A percentile compares a stretch with the other conserved stretches of the same genome.
phyloP scores from a whole-genome alignment of 2,113 vertebrate species.

The Nanorana parkeri region DNA sequence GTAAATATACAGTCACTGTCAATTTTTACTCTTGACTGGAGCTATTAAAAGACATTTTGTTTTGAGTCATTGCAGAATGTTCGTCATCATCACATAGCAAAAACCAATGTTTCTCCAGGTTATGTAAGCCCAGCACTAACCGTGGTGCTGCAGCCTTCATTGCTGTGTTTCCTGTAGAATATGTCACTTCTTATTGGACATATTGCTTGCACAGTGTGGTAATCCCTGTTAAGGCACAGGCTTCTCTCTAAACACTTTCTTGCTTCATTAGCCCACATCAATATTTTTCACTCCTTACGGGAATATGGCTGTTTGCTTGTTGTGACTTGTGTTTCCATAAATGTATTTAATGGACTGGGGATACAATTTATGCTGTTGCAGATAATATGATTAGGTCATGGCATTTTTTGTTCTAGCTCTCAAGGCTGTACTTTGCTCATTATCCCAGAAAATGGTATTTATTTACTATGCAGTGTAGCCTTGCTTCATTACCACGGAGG shows the following conservation, averaged over 20 bases:
- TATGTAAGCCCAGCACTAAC: not conserved
- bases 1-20: too few relatives aligned
- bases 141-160: slow-evolving; percentile 4
- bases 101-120: not conserved
- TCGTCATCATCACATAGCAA: too few relatives aligned
- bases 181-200: slow-evolving; percentile 43
- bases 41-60: too few relatives aligned
- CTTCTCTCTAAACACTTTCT: slow-evolving; percentile 41
- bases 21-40: too few relatives aligned
- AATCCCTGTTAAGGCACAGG: slow-evolving; percentile 16
- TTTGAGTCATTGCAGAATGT: too few relatives aligned
- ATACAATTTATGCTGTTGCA: slow-evolving; percentile 51
- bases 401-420: not conserved
- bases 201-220: not conserved
- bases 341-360: slow-evolving; percentile 62
- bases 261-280: slow-evolving; percentile 52
- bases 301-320: slow-evolving; percentile 59
- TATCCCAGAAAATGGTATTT: not conserved
- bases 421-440: not conserved
- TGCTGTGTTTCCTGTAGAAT: not conserved
- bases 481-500: too few relatives aligned
- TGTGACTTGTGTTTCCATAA: slow-evolving; percentile 55
- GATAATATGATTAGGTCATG: slow-evolving; percentile 19
- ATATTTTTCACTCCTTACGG: slow-evolving; percentile 57
- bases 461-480: too few relatives aligned